Evolutionary conservation across 2,113 vertebrate species (phyloP).

Genomic region (Takifugu flavidus): DNA sequence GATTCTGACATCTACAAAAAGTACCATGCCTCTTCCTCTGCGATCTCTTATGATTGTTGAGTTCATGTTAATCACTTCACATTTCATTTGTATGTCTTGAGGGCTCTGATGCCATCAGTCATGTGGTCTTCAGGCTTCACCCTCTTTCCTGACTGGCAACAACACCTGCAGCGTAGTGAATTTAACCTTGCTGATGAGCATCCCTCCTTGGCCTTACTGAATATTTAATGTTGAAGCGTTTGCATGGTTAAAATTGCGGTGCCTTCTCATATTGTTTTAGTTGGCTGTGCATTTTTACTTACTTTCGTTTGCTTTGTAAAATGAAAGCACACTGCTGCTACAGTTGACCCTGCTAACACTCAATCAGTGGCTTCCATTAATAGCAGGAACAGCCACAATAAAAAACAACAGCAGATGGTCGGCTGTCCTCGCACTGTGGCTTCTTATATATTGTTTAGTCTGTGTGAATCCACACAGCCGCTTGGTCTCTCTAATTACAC

Average conservation of each 20-base stretch:
- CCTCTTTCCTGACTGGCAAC: conserved; percentile 19
- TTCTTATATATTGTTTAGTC: conserved; percentile 18
- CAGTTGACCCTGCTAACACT: conserved; percentile 7
- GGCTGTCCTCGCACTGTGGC: conserved; percentile 16
- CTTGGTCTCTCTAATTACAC: too few species aligned
- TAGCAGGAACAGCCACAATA: conserved; percentile 1
- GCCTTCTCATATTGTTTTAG: neutral
- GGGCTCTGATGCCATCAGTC: conserved; percentile 35
- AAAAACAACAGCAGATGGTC: conserved; percentile 16
- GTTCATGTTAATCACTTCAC: conserved; percentile 23
- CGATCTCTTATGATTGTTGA: conserved; percentile 13
- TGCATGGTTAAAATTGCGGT: neutral
- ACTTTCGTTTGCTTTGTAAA: too few species aligned
- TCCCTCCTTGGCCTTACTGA: conserved; percentile 9
- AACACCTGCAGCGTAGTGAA: conserved; percentile 24
- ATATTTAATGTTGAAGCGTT: conserved; percentile 5
- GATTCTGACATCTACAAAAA: neutral
- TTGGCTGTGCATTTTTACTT: neutral
- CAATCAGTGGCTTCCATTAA: conserved; percentile 19
- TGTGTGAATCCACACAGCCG: conserved; percentile 6
- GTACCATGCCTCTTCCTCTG: neutral
- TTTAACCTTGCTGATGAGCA: conserved; percentile 12
- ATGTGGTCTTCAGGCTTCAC: conserved; percentile 18
- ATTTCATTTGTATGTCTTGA: conserved; percentile 30
- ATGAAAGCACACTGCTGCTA: neutral